These are phyloP conservation scores for Diaperis boleti DNA, from an alignment of 2,888 invertebrate species.

Conservation along the genomic window DNA sequence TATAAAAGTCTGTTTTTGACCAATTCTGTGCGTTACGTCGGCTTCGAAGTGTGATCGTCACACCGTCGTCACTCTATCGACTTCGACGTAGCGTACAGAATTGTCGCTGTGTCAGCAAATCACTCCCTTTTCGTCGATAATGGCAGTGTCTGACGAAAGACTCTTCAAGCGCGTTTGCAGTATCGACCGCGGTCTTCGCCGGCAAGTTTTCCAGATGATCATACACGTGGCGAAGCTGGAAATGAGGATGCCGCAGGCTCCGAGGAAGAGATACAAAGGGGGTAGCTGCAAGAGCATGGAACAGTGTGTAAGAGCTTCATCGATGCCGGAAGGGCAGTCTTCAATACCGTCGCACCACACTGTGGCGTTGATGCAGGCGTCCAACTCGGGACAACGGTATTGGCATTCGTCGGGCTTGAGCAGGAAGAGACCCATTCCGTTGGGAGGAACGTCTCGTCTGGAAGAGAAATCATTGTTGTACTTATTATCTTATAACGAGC, in stretches of 20 bases:
- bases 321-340: constrained; percentile 85
- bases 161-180: constrained; percentile 85
- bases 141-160: constrained; percentile 86
- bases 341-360: constrained; percentile 85
- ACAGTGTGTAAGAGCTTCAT: constrained; percentile 84
- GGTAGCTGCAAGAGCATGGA: constrained; percentile 83
- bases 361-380: constrained; percentile 83
- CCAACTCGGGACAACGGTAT: constrained; percentile 81
- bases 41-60: constrained; percentile 69
- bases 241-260: constrained; percentile 64
- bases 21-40: constrained; percentile 61
- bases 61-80: constrained; percentile 91
- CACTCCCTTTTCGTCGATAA: constrained; percentile 88
- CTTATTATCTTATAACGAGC: too few species aligned
- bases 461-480: constrained; percentile 1
- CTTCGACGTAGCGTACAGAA: constrained; percentile 93
- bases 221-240: constrained; percentile 56
- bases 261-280: constrained; percentile 75
- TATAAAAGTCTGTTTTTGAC: constrained; percentile 29
- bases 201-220: constrained; percentile 61
- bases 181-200: constrained; percentile 79
- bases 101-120: constrained; percentile 97
- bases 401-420: constrained; percentile 78
- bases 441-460: constrained; percentile 68
- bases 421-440: constrained; percentile 69